Percentiles rank a stretch among this genome's conserved stretches.
phyloP scores from a whole-genome alignment of 1,140 invertebrate genomes.

The Drosophila mojavensis region DNA sequence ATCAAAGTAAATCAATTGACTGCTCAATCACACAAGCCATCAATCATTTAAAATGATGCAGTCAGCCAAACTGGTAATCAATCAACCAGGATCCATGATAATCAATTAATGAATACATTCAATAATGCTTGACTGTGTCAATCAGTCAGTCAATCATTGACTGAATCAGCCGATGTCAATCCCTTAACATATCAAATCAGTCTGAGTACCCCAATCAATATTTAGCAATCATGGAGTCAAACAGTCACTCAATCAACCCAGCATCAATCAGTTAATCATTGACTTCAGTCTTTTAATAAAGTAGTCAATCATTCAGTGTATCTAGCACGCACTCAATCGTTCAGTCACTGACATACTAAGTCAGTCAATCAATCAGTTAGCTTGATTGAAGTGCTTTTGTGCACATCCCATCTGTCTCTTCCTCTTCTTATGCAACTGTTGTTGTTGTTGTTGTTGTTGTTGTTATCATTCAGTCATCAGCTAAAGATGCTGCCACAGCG shows the following conservation, averaged over 20 bases:
- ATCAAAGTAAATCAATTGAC: too few relatives aligned
- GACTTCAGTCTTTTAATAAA: too few relatives aligned
- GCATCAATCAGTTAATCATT: neutral
- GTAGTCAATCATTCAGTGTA: neutral
- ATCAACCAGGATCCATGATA: too few relatives aligned
- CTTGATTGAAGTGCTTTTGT: neutral
- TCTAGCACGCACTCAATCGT: neutral
- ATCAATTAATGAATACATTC: too few relatives aligned
- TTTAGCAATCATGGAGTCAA: too few relatives aligned
- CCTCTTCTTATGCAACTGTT: neutral
- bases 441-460: conserved; percentile 1
- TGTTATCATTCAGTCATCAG: conserved; percentile 18
- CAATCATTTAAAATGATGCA: too few relatives aligned
- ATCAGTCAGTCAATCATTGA: neutral
- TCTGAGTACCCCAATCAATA: neutral
- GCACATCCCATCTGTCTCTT: neutral
- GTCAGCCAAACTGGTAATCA: too few relatives aligned
- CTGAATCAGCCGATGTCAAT: too few relatives aligned
- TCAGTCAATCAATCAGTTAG: neutral
- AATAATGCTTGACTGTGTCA: neutral
- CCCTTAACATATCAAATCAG: too few relatives aligned
- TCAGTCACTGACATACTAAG: neutral
- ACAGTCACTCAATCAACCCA: neutral
- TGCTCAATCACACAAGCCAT: too few relatives aligned
- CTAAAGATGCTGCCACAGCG: conserved; percentile 17